Evolutionary conservation across 37 sponge, comb jelly and placozoan species (phyloP).

Genomic region (Bolinopsis microptera): DNA sequence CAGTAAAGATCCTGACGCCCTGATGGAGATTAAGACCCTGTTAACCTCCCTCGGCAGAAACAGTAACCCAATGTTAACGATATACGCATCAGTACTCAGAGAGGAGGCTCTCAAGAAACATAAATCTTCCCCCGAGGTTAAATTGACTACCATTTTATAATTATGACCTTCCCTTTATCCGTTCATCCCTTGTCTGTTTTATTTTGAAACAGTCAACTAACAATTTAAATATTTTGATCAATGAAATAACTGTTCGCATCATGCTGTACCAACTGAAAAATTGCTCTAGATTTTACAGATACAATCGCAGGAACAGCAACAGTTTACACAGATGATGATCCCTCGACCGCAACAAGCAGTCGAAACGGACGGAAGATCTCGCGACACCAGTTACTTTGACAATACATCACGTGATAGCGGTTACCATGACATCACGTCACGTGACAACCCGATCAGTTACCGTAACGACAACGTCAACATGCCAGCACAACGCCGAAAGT

Average conservation of each 20-base stretch:
- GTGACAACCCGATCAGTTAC: neutral
- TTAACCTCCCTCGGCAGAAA: slow-evolving; percentile 48
- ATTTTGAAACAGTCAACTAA: too few relatives aligned
- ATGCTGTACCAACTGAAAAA: too few relatives aligned
- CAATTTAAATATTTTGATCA: too few relatives aligned
- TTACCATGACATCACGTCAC: slow-evolving; percentile 3
- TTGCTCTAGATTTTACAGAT: too few relatives aligned
- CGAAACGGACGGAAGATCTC: neutral
- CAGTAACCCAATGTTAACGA: slow-evolving; percentile 61
- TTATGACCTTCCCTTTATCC: too few relatives aligned
- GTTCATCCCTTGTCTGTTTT: too few relatives aligned
- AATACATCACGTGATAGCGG: neutral
- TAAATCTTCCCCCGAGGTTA: neutral
- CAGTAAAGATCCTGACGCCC: slow-evolving; percentile 53
- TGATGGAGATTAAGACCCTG: slow-evolving; percentile 62
- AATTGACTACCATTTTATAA: too few relatives aligned
- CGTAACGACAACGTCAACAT: neutral
- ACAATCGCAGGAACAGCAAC: neutral
- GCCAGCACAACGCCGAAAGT: neutral
- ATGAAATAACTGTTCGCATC: too few relatives aligned
- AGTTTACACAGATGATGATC: neutral
- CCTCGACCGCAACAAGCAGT: neutral
- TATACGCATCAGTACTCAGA: slow-evolving; percentile 52
- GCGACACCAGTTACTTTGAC: neutral
- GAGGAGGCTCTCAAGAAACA: slow-evolving; percentile 47